phyloP scores from a whole-genome alignment of 2,113 vertebrate species.

The Hypomesus transpacificus region DNA sequence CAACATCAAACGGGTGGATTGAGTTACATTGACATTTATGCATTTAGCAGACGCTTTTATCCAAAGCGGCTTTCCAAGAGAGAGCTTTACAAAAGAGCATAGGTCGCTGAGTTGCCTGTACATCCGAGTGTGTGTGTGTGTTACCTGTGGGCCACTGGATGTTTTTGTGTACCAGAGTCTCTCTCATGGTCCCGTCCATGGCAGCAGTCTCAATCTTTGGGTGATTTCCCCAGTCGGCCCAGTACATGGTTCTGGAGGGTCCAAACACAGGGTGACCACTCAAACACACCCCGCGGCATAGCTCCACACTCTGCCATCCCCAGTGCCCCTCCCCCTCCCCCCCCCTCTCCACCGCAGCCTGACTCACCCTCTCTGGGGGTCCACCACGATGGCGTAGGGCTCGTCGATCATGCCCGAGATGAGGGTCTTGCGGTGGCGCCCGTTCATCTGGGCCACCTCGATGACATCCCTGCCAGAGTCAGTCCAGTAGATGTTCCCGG shows the following conservation, averaged over 20 bases:
- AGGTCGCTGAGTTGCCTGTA: too few relatives aligned
- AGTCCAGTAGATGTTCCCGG: conserved; percentile 95
- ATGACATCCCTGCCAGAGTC: conserved; percentile 92
- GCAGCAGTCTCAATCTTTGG: conserved; percentile 95
- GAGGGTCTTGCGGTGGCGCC: conserved; percentile 87
- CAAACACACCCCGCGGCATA: not conserved
- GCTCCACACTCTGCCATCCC: not conserved
- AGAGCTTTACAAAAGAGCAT: too few relatives aligned
- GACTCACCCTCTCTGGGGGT: conserved; percentile 83
- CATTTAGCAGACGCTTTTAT: too few relatives aligned
- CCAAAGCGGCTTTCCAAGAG: too few relatives aligned
- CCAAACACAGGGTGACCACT: not conserved
- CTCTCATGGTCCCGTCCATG: conserved; percentile 93
- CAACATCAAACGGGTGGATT: not conserved
- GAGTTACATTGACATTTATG: too few relatives aligned
- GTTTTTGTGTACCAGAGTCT: conserved; percentile 91
- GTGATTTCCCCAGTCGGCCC: conserved; percentile 98
- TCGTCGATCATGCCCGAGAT: conserved; percentile 97
- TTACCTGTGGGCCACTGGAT: conserved; percentile 95
- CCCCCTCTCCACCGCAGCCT: not conserved
- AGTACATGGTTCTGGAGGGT: conserved; percentile 88
- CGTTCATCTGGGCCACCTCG: conserved; percentile 89
- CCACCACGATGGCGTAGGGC: conserved; percentile 92
- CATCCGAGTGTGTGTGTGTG: not conserved
- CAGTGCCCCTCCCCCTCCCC: not conserved